Evolutionary conservation across 2,797 vertebrate species (phyloP), one percentile per base, ranked within the genome.

Genomic region (Pelochelys cantorii): DNA sequence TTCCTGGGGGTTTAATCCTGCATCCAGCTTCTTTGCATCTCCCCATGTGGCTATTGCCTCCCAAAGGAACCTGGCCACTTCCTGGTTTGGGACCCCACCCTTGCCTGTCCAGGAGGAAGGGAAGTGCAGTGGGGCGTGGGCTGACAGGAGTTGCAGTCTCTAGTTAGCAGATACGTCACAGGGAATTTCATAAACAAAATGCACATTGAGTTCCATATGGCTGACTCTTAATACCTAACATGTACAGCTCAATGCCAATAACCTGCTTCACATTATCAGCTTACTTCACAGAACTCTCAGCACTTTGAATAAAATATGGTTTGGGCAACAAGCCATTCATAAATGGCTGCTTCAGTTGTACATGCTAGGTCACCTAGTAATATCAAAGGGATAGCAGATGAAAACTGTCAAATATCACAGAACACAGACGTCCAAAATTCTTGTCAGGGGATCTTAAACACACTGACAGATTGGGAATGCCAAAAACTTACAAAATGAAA

Each of bases 401-500:
- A n/a, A 13, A 68, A 3, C 42, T 68, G 74, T 92, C 57, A 62
- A 62, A 78, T 56, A 54, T 4, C 5, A 59, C 56, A 75, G 54
- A 59, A 59, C 79, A 83, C 15, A 88, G 53, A 90, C 10, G 4
- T 29, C 55, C 53, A 60, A 15, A 12, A 13, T 2, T 12, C 62
- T 34, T 53, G 6, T 48, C 62, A 54, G 82, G 29, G 92, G n/a
- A 52, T 52, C 74, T 62, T 55, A 27, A 89, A 89, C 68, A 55
- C 52, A 23, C 1, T 1, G 20, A 37, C 29, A 93, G 55, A 84
- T 87, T 90, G 77, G 7, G 25, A 95, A 93, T 79, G 84, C 89
- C 42, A 91, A 90, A 96, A 89, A 54, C 60, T 60, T 90, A 77
- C 95, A 90, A 59, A 75, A 48, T 31, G 0, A 95, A 94, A 87